Percentiles rank a stretch among this genome's conserved stretches.
These are phyloP conservation scores for Pangasius djambal DNA, from an alignment of 2,797 vertebrate species.

Conservation along the genomic window DNA sequence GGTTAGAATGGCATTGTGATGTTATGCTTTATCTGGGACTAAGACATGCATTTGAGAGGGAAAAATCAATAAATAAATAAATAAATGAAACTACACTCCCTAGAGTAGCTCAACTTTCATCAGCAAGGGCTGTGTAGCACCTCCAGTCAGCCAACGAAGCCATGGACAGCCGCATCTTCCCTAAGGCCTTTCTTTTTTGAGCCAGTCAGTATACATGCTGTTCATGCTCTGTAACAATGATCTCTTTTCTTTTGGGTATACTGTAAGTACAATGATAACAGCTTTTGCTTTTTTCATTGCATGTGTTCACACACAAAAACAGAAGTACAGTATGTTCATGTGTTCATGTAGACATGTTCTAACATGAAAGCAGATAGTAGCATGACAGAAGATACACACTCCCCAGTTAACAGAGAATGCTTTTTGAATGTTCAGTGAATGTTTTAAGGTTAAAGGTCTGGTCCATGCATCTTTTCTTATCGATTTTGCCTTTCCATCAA, in stretches of 20 bases:
- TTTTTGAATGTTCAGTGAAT: neutral
- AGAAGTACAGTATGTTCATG: slow-evolving; percentile 1
- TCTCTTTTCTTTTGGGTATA: slow-evolving; percentile 9
- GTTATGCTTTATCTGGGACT: slow-evolving; percentile 64
- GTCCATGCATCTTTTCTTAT: neutral
- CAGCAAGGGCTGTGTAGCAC: slow-evolving; percentile 72
- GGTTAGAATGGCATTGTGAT: slow-evolving; percentile 46
- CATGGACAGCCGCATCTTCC: slow-evolving; percentile 22
- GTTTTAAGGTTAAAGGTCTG: neutral
- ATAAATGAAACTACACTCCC: slow-evolving; percentile 71
- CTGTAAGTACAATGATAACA: slow-evolving; percentile 11
- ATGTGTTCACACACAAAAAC: slow-evolving; percentile 12
- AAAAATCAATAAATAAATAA: slow-evolving; percentile 41
- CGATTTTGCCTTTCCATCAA: neutral
- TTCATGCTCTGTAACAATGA: slow-evolving; percentile 11
- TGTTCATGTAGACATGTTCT: slow-evolving; percentile 3
- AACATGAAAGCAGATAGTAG: slow-evolving; percentile 33
- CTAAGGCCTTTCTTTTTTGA: neutral
- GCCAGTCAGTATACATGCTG: slow-evolving; percentile 1
- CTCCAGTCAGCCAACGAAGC: slow-evolving; percentile 67
- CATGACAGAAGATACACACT: neutral
- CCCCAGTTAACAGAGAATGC: neutral
- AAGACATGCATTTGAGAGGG: slow-evolving; percentile 60
- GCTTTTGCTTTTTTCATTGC: slow-evolving; percentile 15
- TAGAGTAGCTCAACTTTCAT: slow-evolving; percentile 70